Conservation (phyloP, 2,113 vertebrate species). For the Brachypteracias leptosomus region DNA sequence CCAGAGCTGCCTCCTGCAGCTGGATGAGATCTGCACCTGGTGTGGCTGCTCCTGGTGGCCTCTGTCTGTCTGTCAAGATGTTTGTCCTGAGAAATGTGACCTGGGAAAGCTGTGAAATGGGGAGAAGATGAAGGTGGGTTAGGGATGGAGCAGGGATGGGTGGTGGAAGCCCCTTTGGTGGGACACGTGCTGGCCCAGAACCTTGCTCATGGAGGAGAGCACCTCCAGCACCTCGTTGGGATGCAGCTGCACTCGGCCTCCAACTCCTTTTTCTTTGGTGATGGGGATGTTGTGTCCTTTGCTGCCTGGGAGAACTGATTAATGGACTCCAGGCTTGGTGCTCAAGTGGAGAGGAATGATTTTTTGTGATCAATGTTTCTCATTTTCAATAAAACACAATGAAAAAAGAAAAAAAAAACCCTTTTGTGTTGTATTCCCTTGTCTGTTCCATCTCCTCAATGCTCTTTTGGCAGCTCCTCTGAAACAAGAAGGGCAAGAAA, state of each 20-base stretch:
- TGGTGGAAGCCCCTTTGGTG: neutral
- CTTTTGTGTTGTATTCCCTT: neutral
- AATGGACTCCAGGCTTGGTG: neutral
- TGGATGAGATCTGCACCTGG: neutral
- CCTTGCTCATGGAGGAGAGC: fast-evolving
- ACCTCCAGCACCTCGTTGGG: fast-evolving
- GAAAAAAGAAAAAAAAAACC: neutral
- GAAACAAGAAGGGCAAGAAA: neutral
- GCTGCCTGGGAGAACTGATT: neutral
- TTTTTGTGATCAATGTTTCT: neutral
- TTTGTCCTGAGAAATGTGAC: neutral
- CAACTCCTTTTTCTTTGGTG: neutral
- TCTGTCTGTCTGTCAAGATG: neutral
- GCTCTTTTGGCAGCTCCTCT: neutral
- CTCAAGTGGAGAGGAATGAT: neutral
- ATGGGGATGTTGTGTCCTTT: neutral
- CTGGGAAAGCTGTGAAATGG: fast-evolving
- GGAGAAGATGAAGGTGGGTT: neutral
- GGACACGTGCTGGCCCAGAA: fast-evolving
- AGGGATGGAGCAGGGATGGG: neutral
- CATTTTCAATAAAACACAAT: neutral
- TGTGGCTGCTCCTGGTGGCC: fast-evolving
- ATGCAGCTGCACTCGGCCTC: fast-evolving
- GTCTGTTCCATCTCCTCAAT: neutral
- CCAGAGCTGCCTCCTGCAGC: fast-evolving